Evolutionary conservation across 1,140 invertebrate species (phyloP), one percentile per base, ranked within the genome.

Genomic region (Drosophila athabasca): DNA sequence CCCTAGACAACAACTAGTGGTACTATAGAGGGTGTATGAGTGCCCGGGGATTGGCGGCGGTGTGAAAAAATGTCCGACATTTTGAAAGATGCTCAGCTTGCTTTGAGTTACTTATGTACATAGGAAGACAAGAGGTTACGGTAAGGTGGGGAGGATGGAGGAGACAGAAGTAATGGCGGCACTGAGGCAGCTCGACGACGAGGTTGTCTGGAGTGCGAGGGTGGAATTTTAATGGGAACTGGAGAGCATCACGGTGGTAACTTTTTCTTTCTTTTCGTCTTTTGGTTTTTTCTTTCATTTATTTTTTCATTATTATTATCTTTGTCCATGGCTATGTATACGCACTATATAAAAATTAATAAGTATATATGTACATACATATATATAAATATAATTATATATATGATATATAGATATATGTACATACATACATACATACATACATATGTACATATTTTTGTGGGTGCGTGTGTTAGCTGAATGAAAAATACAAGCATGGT

Each of bases 271-370:
- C 51, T 49, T 58, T 41, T 19, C 39, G 46, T 62, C 55, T 51
- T 76, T 65, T 13, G 44, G 44, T 57, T 66, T 65, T 43, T 77
- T 88, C 79, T 88, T 83, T 74, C 88, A 87, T 88, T 87, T 87
- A 82, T 87, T 88, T 87, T 88, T 88, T 88, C 76, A 88, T 87
- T 87, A 88, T 87, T 87, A 87, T 87, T 87, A 87, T 87, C 83
- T 87, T 88, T 87, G 83, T 87, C 79, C 84, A 87, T 88, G 79
- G 54, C 83, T 58, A 88, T 87, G 83, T 82, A 48, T 53, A 58
- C 66, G 54, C 9, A 15, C 24, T 31, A 31, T 31, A 31, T 31
- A 31, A 31, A 31, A 31, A 31, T 31, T 31, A 31, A 26, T 35
- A 53, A 62, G 62, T 39, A 44, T 29, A 44, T 22, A 41, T 35